Evolutionary conservation across 1,140 invertebrate genomes (phyloP), one percentile per base, ranked within the genome.

Genomic region (Holotrichia oblita): DNA sequence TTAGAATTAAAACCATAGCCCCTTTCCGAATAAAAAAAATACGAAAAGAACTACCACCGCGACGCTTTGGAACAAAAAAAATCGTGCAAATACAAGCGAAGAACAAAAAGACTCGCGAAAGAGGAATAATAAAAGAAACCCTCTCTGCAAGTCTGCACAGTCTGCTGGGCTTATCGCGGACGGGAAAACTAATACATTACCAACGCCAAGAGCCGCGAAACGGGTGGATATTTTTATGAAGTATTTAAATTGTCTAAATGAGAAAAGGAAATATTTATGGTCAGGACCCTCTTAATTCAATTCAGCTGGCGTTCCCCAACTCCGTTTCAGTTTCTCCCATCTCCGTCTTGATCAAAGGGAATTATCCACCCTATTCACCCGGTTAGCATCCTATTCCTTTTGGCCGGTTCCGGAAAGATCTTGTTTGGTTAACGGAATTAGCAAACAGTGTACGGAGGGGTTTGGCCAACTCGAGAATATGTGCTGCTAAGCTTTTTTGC

Each of bases 381-480:
- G n/a, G n/a, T n/a, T n/a, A n/a, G n/a, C n/a, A n/a, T n/a, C n/a
- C n/a, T n/a, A n/a, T n/a, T n/a, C n/a, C 2, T 34, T 77, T 77
- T 24, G 14, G 6, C 14, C 24, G 17, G 14, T 34, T 3, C 27
- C 14, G 8, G 41, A 69, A 41, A 9, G 61, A 76, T 76, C 78
- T 79, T 82, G 81, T 82, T 81, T 82, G 80, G 80, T 73, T 82
- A 82, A 82, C 80, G 74, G 81, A 82, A 81, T 83, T 83, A 80
- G 77, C 79, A 81, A 83, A 82, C 80, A 80, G 80, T 48, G 48
- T n/a, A 17, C n/a, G 14, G 2, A 6, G 48, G 17, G n/a, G 44
- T 14, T 48, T n/a, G 12, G 44, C 7, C 12, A 48, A 55, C 6
- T 14, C 48, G 48, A 17, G 17, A 55, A 55, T 55, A 17, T n/a